These are phyloP conservation scores for Brassicogethes aeneus DNA, from an alignment of 2,888 invertebrate species.

Conservation along the genomic window DNA sequence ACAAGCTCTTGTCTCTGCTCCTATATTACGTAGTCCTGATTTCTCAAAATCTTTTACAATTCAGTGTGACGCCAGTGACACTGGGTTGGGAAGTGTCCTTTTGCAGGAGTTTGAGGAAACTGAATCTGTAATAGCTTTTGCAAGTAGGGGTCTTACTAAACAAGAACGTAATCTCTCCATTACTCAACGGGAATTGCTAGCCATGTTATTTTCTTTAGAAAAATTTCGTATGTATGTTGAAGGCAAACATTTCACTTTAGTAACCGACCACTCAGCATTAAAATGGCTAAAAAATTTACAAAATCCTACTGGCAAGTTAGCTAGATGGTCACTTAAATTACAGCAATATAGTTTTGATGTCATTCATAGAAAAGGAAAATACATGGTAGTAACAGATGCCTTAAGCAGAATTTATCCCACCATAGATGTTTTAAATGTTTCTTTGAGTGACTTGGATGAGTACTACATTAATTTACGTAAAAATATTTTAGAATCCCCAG, in stretches of 20 bases:
- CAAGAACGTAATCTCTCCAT: conserved; percentile 16
- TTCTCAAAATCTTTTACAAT: conserved; percentile 6
- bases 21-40: conserved; percentile 6
- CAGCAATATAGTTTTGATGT: background rate
- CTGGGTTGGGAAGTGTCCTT: conserved; percentile 1
- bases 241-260: conserved; percentile 11
- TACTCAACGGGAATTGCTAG: conserved; percentile 17
- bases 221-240: conserved; percentile 17
- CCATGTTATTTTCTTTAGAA: conserved; percentile 15
- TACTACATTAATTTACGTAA: too few species aligned
- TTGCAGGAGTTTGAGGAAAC: conserved; percentile 4
- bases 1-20: conserved; percentile 5
- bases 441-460: too few species aligned
- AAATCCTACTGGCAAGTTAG: conserved; percentile 2
- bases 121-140: conserved; percentile 18
- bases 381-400: background rate
- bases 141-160: conserved; percentile 16
- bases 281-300: background rate
- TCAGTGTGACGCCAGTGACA: conserved; percentile 11
- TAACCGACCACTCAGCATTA: conserved; percentile 2
- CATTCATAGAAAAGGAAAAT: background rate
- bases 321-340: conserved; percentile 3
- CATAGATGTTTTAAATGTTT: too few species aligned
- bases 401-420: background rate
- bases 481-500: too few species aligned